These are phyloP conservation scores for Bruchidius siliquastri DNA, from an alignment of 2,888 invertebrate species.

Conservation along the genomic window DNA sequence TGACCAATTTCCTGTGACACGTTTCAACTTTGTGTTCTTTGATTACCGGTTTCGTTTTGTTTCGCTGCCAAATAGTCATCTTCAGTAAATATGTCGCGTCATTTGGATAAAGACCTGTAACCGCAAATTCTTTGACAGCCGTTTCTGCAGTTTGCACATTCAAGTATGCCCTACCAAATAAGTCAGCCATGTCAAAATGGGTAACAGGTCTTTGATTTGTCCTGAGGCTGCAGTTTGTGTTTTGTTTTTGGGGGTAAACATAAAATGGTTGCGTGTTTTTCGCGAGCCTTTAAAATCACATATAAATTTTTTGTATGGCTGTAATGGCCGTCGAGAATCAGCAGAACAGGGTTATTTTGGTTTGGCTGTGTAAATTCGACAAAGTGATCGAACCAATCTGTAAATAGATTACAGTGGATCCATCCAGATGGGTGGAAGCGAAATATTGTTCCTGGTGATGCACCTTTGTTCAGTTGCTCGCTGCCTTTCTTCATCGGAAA, in stretches of 20 bases:
- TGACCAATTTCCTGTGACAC: too few species aligned
- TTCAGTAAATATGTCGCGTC: too few species aligned
- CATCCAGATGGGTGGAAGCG: slow-evolving; percentile 26
- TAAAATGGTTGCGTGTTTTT: slow-evolving; percentile 23
- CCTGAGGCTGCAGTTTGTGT: slow-evolving; percentile 17
- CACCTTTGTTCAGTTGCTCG: slow-evolving; percentile 8
- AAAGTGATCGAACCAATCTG: slow-evolving; percentile 28
- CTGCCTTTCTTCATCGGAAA: slow-evolving; percentile 7
- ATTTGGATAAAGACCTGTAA: too few species aligned
- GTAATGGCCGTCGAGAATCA: slow-evolving; percentile 30
- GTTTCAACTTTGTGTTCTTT: too few species aligned
- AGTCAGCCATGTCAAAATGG: too few species aligned
- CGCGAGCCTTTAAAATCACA: slow-evolving; percentile 23
- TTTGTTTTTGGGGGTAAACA: slow-evolving; percentile 30
- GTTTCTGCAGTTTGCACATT: too few species aligned
- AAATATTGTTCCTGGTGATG: slow-evolving; percentile 22
- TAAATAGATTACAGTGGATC: slow-evolving; percentile 28
- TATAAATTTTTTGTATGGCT: slow-evolving; percentile 28
- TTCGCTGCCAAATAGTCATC: too few species aligned
- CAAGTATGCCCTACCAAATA: too few species aligned
- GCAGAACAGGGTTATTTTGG: slow-evolving; percentile 25
- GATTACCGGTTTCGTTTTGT: too few species aligned
- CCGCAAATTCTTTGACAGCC: too few species aligned
- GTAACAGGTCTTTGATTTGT: too few species aligned
- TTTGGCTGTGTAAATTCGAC: slow-evolving; percentile 24